phyloP scores from a whole-genome alignment of 2,113 vertebrate species.

The Sinocyclocheilus maitianheensis region DNA sequence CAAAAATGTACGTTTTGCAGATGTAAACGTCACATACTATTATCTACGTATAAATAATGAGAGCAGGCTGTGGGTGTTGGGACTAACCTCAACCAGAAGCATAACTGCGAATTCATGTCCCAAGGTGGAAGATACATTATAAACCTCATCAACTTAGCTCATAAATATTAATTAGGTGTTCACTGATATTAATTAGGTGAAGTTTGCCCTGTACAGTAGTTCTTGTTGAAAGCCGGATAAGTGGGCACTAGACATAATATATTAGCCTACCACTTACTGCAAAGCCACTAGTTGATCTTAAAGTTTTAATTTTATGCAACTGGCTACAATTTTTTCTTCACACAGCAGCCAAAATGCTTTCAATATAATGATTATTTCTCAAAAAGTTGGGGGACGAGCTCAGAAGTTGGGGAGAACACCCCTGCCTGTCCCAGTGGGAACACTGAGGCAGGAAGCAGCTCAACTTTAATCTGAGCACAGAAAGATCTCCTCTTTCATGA shows the following conservation, averaged over 20 bases:
- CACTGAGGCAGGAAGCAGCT: neutral
- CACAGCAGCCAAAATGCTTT: neutral
- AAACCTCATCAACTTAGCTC: neutral
- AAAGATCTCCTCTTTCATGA: slow-evolving; percentile 11
- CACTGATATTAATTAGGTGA: slow-evolving; percentile 5
- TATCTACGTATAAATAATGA: no score
- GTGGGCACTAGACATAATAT: neutral
- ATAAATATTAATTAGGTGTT: neutral
- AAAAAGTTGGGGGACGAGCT: neutral
- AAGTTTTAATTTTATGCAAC: neutral
- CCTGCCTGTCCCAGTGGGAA: neutral
- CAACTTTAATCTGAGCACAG: slow-evolving; percentile 26
- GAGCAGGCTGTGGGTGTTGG: neutral
- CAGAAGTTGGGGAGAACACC: neutral
- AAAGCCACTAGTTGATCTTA: neutral
- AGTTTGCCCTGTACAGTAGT: neutral
- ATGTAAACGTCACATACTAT: no score
- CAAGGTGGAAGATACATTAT: neutral
- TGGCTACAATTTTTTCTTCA: neutral
- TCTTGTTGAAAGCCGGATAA: neutral
- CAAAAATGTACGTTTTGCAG: no score
- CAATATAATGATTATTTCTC: neutral
- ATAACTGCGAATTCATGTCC: neutral
- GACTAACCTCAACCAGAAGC: slow-evolving; percentile 14
- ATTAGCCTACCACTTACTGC: neutral